These are phyloP conservation scores for Diuraphis noxia DNA, from an alignment of 1,140 invertebrate species.

Conservation along the genomic window DNA sequence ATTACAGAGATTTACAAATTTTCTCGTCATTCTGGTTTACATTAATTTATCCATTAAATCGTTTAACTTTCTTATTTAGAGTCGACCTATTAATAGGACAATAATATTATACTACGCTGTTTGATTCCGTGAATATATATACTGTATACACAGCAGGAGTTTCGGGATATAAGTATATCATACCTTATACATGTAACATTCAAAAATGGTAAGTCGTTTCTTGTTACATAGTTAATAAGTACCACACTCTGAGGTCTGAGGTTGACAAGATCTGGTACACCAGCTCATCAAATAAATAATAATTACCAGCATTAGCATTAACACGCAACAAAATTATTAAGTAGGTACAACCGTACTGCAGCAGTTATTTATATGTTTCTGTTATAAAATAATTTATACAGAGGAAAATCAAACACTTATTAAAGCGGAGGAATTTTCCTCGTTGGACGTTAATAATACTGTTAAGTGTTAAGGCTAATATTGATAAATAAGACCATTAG, in stretches of 20 bases:
- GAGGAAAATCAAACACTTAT: background rate
- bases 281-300: background rate
- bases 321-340: no score
- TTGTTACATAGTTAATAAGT: background rate
- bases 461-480: background rate
- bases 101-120: background rate
- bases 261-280: background rate
- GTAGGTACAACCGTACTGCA: background rate
- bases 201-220: background rate
- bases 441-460: background rate
- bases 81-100: background rate
- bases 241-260: background rate
- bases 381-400: background rate
- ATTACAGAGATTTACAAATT: background rate
- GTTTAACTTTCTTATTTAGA: background rate
- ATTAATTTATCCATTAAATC: background rate
- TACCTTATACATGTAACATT: background rate
- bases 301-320: background rate
- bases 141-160: background rate
- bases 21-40: constrained; percentile 25
- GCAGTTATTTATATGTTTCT: background rate
- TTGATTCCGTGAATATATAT: background rate
- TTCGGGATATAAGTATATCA: background rate
- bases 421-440: background rate
- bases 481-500: no score